Evolutionary conservation across 2,797 vertebrate genomes (phyloP), one percentile per base, ranked within the genome.

Genomic region (Sebastiscus albofasciatus): DNA sequence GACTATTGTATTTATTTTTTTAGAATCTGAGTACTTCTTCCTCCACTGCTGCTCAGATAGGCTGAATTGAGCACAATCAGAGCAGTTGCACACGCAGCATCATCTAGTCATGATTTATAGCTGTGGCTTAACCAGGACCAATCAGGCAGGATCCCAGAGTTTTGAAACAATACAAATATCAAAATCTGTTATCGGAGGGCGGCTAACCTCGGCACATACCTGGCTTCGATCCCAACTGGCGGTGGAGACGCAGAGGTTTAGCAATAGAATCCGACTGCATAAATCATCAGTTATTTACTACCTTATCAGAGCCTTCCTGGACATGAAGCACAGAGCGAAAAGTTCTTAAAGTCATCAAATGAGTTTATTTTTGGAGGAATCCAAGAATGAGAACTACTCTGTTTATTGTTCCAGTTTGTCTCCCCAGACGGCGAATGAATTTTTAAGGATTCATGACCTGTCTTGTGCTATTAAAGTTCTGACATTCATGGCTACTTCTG

Each of bases 251-350:
- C 85, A 60, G 77, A 29, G 14, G 61, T 80, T 83, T 75, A 85
- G 79, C 42, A 26, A 13, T 46, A 67, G 65, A 68, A 76, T 67
- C 27, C 14, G 8, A 76, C 39, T 11, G 58, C 73, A 85, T 89
- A 80, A 84, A 82, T 90, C 82, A 61, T 36, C 24, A 7, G 77
- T 85, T 89, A 88, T 92, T 93, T 90, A 90, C 77, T 59, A 65
- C 85, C 54, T 70, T 36, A 83, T 91, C 76, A 54, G 73, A 67
- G 52, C 34, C 22, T 60, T 66, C 49, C 77, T 5, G 27, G 75
- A 27, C 61, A 64, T 86, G 85, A 83, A 88, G 70, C 79, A 74
- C 49, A 1, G 27, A 79, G 27, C 4, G 5, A 82, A 81, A 72
- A 49, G 68, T 81, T 80, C 56, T 90, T 83, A 75, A 89, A 89